A percentile compares a stretch with the other conserved stretches of the same genome.
phyloP scores from a whole-genome alignment of 2,888 invertebrate genomes.

The Leistus spinibarbis region DNA sequence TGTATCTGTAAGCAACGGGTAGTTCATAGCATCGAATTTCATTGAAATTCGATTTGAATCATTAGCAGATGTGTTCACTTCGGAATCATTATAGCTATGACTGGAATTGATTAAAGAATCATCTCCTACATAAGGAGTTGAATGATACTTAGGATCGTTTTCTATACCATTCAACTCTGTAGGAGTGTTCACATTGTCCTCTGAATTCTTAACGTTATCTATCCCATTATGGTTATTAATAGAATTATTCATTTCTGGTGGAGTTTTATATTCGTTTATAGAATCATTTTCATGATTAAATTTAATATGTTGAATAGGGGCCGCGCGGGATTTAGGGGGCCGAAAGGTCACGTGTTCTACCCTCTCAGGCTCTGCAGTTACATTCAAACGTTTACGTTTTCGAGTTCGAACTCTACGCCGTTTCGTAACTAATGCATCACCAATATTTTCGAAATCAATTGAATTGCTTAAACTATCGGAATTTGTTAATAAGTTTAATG shows the following conservation, averaged over 20 bases:
- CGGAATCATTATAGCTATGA: background rate
- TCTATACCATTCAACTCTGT: background rate
- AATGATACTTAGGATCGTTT: background rate
- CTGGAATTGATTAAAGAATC: background rate
- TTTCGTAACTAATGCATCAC: conserved; percentile 7
- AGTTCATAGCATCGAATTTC: background rate
- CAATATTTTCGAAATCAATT: background rate
- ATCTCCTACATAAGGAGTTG: background rate
- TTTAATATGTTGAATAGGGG: conserved; percentile 25
- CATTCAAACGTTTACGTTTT: conserved; percentile 1
- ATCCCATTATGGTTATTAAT: no score
- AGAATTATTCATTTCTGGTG: background rate
- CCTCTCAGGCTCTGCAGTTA: background rate
- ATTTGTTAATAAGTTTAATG: background rate
- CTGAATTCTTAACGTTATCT: conserved; percentile 1
- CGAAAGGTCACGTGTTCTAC: background rate
- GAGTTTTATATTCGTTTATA: background rate
- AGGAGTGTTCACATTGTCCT: background rate
- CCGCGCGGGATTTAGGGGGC: conserved; percentile 18
- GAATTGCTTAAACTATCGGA: background rate
- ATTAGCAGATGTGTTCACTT: background rate
- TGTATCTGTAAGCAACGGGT: background rate
- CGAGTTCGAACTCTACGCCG: conserved; percentile 5
- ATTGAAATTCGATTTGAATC: background rate
- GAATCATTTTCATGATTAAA: conserved; percentile 1